phyloP scores from a whole-genome alignment of 2,113 vertebrate species.

The Struthidea cinerea region DNA sequence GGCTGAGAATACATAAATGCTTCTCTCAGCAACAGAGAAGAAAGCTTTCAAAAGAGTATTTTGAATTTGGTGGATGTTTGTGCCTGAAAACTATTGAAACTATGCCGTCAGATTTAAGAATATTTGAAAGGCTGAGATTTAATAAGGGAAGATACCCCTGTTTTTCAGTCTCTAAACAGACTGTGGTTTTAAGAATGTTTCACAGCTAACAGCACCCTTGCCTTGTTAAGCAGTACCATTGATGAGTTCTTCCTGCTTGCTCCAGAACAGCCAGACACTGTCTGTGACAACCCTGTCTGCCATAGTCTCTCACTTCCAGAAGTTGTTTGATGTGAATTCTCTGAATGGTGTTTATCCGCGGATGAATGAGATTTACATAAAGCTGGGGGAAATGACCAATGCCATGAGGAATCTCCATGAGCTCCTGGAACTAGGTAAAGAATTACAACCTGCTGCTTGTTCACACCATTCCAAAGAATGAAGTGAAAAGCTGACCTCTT shows the following conservation, averaged over 20 bases:
- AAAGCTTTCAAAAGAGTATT: background rate
- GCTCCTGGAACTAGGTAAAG: conserved; percentile 80
- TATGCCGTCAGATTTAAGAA: background rate
- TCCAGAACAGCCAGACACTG: conserved; percentile 68
- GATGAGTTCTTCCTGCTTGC: background rate
- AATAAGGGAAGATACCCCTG: background rate
- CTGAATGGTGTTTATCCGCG: conserved; percentile 83
- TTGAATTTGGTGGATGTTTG: background rate
- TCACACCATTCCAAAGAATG: background rate
- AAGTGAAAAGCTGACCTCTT: background rate
- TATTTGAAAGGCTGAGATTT: background rate
- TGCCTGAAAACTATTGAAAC: background rate
- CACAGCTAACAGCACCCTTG: background rate
- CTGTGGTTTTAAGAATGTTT: background rate
- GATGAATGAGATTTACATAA: conserved; percentile 88
- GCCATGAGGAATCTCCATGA: conserved; percentile 83
- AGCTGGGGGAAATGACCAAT: conserved; percentile 85
- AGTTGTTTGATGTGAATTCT: conserved; percentile 83
- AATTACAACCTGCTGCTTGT: background rate
- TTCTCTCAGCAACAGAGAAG: background rate
- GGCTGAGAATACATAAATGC: background rate
- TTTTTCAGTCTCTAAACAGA: background rate
- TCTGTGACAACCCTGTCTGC: conserved; percentile 75
- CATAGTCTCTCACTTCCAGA: conserved; percentile 89
- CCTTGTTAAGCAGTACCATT: background rate